A percentile compares a stretch with the other conserved stretches of the same genome.
Evolutionary conservation across 2,113 vertebrate species (phyloP).

Genomic region (Cnemophilus loriae): DNA sequence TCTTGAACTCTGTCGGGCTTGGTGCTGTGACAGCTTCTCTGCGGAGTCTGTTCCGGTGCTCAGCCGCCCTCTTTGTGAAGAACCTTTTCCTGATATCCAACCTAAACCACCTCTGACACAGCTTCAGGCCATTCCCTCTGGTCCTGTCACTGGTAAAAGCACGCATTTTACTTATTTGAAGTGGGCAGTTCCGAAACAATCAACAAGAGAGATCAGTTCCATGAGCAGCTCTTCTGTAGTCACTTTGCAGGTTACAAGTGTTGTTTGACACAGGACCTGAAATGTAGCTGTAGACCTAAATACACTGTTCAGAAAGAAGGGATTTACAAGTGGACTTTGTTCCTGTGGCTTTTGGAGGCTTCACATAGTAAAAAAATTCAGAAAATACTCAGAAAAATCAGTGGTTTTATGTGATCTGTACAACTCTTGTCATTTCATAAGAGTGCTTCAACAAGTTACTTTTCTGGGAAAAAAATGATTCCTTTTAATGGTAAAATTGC

Average conservation of each 20-base stretch:
- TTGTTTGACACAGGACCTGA: not conserved
- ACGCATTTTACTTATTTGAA: not conserved
- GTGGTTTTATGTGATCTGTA: not conserved
- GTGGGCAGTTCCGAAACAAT: not conserved
- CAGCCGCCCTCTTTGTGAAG: fast-evolving
- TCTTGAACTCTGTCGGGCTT: not conserved
- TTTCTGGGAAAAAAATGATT: not conserved
- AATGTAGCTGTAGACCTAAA: not conserved
- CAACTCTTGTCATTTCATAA: not conserved
- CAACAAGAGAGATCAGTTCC: not conserved
- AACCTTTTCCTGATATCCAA: fast-evolving
- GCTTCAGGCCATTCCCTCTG: fast-evolving
- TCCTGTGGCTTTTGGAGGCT: not conserved
- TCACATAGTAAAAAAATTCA: not conserved
- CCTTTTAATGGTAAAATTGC: not conserved
- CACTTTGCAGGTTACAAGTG: not conserved
- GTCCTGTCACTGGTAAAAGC: not conserved
- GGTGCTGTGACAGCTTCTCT: not conserved
- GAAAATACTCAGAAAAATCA: not conserved
- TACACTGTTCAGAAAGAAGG: not conserved
- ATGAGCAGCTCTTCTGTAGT: not conserved
- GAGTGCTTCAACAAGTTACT: not conserved
- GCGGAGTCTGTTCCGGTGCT: not conserved
- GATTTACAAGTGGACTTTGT: not conserved
- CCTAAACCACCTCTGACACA: not conserved